Percentiles rank a stretch among this genome's conserved stretches.
Conservation (phyloP, 1,140 invertebrate genomes). For the Anastrepha ludens region DNA sequence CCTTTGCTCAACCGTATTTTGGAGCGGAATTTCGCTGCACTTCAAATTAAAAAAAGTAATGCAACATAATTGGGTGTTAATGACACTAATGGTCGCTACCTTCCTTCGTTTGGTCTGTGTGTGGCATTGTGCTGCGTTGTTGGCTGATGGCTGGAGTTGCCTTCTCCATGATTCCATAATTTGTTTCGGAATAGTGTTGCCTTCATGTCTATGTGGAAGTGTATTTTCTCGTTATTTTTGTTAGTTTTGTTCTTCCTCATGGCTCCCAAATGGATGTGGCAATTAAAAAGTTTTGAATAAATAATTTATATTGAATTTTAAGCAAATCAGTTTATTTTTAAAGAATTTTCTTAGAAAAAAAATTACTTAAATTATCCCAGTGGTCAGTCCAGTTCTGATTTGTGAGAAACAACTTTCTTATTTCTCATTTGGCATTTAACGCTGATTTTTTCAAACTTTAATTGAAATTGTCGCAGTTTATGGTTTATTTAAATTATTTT, state of each 20-base stretch:
- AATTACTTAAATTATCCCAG: too few species aligned
- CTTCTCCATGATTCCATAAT: not conserved
- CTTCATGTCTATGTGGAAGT: not conserved
- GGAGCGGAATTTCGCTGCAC: slow-evolving; percentile 39
- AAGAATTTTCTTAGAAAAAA: too few species aligned
- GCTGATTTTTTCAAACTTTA: too few species aligned
- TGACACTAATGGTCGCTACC: slow-evolving; percentile 33
- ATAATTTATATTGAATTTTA: too few species aligned
- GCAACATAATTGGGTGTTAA: slow-evolving; percentile 55
- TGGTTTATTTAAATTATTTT: too few species aligned
- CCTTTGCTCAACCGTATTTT: not conserved
- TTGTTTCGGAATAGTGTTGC: not conserved
- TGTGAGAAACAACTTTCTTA: too few species aligned
- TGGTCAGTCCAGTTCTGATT: too few species aligned
- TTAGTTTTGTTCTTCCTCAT: not conserved
- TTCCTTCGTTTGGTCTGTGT: not conserved
- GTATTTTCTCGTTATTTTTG: not conserved
- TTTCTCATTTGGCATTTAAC: too few species aligned
- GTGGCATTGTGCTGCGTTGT: slow-evolving; percentile 42
- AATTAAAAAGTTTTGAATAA: not conserved
- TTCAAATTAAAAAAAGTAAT: slow-evolving; percentile 42
- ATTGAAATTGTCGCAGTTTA: too few species aligned
- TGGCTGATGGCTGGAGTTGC: not conserved
- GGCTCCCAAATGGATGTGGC: too few species aligned
- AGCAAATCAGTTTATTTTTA: too few species aligned